Conservation (phyloP, 2,797 vertebrate genomes). For the Phoeniculus purpureus region DNA sequence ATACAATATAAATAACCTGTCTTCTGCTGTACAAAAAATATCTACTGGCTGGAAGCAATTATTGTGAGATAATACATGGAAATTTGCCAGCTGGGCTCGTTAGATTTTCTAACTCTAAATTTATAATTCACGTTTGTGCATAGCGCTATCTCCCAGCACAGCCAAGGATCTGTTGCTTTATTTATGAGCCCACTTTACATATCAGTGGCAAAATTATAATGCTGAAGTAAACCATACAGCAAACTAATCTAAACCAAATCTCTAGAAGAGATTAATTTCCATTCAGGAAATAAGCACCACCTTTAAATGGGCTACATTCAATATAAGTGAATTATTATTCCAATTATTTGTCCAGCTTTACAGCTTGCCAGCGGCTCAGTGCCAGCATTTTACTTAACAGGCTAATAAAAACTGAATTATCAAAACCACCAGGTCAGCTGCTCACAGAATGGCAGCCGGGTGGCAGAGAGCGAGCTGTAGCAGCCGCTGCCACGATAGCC, state of each 20-base stretch:
- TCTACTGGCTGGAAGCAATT: conserved; percentile 46
- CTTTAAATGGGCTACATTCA: conserved; percentile 12
- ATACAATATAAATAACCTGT: conserved; percentile 59
- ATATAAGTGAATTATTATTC: conserved; percentile 32
- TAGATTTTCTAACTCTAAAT: conserved; percentile 3
- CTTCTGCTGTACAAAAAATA: conserved; percentile 20
- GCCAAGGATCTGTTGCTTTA: background rate
- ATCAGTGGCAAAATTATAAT: conserved; percentile 40
- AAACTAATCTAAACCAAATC: conserved; percentile 49
- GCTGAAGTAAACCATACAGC: conserved; percentile 18
- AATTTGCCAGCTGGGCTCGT: background rate
- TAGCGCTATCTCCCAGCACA: background rate
- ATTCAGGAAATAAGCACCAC: conserved; percentile 48
- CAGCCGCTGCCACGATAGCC: background rate
- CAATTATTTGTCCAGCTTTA: conserved; percentile 19
- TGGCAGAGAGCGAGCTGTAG: background rate
- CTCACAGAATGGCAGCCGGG: background rate
- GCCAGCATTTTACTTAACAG: conserved; percentile 23
- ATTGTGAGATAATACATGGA: conserved; percentile 44
- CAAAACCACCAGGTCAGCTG: conserved; percentile 7
- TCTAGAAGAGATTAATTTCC: conserved; percentile 25
- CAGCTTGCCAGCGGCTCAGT: background rate
- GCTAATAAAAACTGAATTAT: conserved; percentile 41
- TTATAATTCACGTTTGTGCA: background rate
- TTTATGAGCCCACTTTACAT: conserved; percentile 3